Evolutionary conservation across 2,113 vertebrate species (phyloP).

Genomic region (Ailuropoda melanoleuca): DNA sequence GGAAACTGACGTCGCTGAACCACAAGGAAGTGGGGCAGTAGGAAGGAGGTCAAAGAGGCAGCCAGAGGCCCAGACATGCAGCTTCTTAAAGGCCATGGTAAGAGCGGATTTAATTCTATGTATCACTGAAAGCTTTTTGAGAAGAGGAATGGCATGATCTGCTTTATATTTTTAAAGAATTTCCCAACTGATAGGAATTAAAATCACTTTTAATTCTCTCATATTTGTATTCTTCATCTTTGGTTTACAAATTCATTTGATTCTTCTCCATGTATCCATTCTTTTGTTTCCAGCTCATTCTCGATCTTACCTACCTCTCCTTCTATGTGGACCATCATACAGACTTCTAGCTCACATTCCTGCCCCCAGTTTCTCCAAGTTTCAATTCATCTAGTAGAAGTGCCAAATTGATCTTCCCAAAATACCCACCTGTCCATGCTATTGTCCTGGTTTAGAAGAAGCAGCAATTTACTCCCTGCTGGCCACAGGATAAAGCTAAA

Average conservation of each 20-base stretch:
- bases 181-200: neutral
- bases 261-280: neutral
- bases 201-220: neutral
- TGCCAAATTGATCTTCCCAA: neutral
- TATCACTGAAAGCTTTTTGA: neutral
- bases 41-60: neutral
- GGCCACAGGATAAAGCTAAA: neutral
- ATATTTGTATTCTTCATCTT: neutral
- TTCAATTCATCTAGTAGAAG: neutral
- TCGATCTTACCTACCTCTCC: neutral
- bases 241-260: neutral
- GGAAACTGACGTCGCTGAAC: neutral
- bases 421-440: neutral
- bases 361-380: neutral
- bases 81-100: neutral
- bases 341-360: neutral
- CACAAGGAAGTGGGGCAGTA: neutral
- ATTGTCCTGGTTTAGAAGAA: neutral
- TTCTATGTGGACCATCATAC: neutral
- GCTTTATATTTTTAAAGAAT: slow-evolving; percentile 24
- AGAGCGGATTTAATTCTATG: neutral
- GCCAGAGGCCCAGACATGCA: neutral
- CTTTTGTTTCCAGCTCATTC: neutral
- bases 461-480: neutral
- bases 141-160: neutral